Conservation (phyloP, 2,797 vertebrate species). For the Darevskia mixta region DNA sequence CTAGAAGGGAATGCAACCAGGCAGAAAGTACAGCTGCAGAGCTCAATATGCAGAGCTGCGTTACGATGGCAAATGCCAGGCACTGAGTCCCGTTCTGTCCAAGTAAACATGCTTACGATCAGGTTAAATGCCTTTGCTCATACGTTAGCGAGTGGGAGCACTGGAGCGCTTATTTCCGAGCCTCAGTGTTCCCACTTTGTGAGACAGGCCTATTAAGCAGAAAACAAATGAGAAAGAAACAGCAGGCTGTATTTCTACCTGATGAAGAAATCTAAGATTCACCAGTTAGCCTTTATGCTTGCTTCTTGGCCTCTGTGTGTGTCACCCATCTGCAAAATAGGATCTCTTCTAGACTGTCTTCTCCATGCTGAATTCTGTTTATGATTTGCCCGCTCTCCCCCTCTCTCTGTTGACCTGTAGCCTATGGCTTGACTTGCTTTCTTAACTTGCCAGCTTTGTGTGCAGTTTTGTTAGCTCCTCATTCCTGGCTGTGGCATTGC, state of each 20-base stretch:
- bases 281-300: background rate
- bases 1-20: background rate
- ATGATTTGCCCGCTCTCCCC: background rate
- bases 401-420: background rate
- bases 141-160: background rate
- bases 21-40: background rate
- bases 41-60: background rate
- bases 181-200: background rate
- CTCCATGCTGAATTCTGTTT: background rate
- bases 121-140: background rate
- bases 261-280: background rate
- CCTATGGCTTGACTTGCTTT: background rate
- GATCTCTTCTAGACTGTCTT: background rate
- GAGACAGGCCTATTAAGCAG: background rate
- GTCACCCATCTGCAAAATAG: background rate
- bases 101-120: background rate
- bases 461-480: background rate
- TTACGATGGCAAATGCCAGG: background rate
- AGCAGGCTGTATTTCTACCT: background rate
- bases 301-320: conserved; percentile 3
- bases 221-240: background rate
- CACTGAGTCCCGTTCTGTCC: background rate
- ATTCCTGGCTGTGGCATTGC: background rate
- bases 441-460: background rate
- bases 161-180: background rate